Conservation (phyloP, 2,797 vertebrate genomes). For the Gymnopithys bicolor region DNA sequence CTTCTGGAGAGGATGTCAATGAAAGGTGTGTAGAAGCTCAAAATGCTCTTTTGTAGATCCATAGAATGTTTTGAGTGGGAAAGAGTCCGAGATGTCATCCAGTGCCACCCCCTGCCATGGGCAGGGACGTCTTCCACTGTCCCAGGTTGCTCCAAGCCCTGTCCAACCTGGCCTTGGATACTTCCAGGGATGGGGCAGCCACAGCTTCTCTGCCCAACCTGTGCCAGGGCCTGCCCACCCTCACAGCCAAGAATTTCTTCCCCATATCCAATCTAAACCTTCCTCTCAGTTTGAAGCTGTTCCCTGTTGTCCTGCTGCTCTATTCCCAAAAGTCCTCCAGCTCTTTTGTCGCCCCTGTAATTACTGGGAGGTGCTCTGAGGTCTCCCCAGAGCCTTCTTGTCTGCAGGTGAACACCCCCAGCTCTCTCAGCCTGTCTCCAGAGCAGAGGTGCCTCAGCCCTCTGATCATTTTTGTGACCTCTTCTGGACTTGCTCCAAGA, state of each 20-base stretch:
- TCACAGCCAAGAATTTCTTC: neutral
- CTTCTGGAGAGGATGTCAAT: rapidly evolving
- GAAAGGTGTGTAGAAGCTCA: neutral
- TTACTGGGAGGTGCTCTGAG: neutral
- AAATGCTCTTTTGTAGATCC: neutral
- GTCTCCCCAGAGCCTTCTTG: neutral
- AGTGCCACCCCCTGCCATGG: too few relatives aligned
- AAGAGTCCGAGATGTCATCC: neutral
- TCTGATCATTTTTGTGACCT: neutral
- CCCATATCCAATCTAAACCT: too few relatives aligned
- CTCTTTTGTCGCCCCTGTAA: neutral
- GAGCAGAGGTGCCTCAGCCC: neutral
- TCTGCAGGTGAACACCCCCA: too few relatives aligned
- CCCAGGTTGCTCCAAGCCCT: neutral
- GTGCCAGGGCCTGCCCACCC: neutral
- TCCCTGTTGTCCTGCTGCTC: neutral
- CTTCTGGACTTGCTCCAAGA: neutral
- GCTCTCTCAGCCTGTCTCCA: neutral
- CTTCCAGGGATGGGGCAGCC: neutral
- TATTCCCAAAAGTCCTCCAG: neutral
- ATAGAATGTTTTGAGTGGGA: neutral
- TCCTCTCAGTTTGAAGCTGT: neutral
- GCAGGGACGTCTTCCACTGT: neutral
- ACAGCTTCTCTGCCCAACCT: neutral
- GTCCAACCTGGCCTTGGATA: rapidly evolving